Conservation (phyloP, 2,113 vertebrate genomes). For the Microcebus jonahi region DNA sequence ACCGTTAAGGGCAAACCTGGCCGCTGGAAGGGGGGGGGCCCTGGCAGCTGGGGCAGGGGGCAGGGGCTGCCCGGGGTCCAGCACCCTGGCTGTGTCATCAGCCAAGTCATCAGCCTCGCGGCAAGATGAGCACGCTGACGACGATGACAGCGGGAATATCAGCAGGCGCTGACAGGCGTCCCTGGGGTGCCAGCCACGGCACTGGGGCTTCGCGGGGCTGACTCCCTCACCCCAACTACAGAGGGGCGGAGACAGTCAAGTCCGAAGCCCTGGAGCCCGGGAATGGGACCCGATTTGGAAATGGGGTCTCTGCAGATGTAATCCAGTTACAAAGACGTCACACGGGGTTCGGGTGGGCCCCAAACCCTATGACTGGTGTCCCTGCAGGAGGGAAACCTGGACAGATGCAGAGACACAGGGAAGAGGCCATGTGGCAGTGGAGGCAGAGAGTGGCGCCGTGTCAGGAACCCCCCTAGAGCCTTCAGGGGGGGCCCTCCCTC, state of each 20-base stretch:
- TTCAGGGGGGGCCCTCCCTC: not conserved
- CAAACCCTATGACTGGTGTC: not conserved
- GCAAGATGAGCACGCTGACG: rapidly evolving
- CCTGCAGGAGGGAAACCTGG: not conserved
- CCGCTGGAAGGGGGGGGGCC: not conserved
- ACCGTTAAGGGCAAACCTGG: slow-evolving; percentile 79
- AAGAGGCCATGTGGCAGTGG: not conserved
- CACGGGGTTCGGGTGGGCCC: rapidly evolving
- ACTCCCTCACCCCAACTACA: not conserved
- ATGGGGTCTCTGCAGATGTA: not conserved
- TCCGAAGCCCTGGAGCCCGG: rapidly evolving
- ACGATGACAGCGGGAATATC: rapidly evolving
- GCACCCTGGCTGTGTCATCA: not conserved
- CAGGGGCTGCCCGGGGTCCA: rapidly evolving
- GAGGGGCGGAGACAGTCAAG: rapidly evolving
- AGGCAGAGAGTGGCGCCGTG: rapidly evolving
- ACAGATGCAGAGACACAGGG: not conserved
- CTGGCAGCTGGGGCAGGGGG: not conserved
- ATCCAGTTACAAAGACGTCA: not conserved
- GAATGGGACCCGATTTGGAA: not conserved
- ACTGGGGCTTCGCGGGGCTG: rapidly evolving
- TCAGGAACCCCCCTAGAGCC: not conserved
- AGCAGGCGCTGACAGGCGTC: rapidly evolving
- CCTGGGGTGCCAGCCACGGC: not conserved
- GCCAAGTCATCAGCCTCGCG: not conserved